These are phyloP conservation scores for Phoronis australis DNA, from an alignment of 2,888 invertebrate genomes.

Conservation along the genomic window DNA sequence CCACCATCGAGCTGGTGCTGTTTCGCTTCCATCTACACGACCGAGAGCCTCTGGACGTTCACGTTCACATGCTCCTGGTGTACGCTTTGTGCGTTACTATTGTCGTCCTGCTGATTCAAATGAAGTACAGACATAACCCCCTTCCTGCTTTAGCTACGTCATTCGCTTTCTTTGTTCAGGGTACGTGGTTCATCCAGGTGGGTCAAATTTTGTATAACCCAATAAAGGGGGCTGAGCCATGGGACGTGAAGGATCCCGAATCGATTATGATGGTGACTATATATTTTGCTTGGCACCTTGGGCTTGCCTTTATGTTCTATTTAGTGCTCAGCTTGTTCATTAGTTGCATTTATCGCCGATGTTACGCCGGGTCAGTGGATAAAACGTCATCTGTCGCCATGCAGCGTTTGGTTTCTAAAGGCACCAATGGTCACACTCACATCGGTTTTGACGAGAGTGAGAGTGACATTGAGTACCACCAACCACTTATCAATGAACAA, in stretches of 20 bases:
- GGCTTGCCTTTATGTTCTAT: slow-evolving; percentile 27
- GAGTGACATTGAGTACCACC: no score
- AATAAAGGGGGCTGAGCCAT: slow-evolving; percentile 27
- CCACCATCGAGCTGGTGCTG: slow-evolving; percentile 54
- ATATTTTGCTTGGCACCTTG: slow-evolving; percentile 48
- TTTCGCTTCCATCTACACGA: slow-evolving; percentile 57
- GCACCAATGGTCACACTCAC: no score
- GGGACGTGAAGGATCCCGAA: slow-evolving; percentile 50
- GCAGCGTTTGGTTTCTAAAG: no score
- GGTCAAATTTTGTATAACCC: slow-evolving; percentile 57
- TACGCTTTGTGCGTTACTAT: slow-evolving; percentile 48
- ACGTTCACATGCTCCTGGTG: slow-evolving; percentile 55
- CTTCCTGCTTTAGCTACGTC: slow-evolving; percentile 47
- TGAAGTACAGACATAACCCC: slow-evolving; percentile 44
- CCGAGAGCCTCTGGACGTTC: slow-evolving; percentile 39
- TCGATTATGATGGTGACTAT: slow-evolving; percentile 55
- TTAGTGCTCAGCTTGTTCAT: no score
- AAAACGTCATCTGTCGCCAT: no score
- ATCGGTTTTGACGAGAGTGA: no score
- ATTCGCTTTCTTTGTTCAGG: slow-evolving; percentile 55
- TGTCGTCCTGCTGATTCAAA: slow-evolving; percentile 46
- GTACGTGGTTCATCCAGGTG: slow-evolving; percentile 58
- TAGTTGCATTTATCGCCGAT: no score
- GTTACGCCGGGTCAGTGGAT: no score
- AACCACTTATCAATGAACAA: no score